Conservation (phyloP, 2,888 invertebrate species). For the Chironomus tentans region DNA sequence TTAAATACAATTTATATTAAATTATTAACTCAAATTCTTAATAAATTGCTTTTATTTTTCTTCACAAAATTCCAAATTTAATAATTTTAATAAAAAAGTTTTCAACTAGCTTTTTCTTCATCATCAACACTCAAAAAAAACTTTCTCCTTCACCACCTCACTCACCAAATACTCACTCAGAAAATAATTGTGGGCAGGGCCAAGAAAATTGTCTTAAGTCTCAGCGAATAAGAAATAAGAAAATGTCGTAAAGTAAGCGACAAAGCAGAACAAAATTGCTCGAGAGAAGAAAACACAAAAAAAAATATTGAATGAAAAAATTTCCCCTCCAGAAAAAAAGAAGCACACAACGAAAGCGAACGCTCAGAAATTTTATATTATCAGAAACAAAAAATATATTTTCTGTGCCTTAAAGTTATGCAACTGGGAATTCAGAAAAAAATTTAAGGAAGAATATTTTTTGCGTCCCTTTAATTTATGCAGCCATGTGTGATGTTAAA, state of each 20-base stretch:
- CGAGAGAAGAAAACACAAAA: neutral
- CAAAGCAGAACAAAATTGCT: neutral
- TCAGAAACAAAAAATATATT: neutral
- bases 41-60: too few relatives aligned
- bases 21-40: too few relatives aligned
- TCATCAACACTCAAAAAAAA: too few relatives aligned
- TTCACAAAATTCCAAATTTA: too few relatives aligned
- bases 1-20: too few relatives aligned
- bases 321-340: neutral
- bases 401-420: neutral
- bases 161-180: neutral
- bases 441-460: too few relatives aligned
- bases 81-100: too few relatives aligned
- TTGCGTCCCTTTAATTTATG: too few relatives aligned
- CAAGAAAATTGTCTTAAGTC: slow-evolving; percentile 14
- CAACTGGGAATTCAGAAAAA: neutral
- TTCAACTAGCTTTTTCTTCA: too few relatives aligned
- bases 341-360: neutral
- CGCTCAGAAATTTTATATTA: neutral
- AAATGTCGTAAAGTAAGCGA: neutral
- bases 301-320: neutral
- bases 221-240: slow-evolving; percentile 7
- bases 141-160: too few relatives aligned
- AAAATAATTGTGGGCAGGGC: slow-evolving; percentile 1
- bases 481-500: too few relatives aligned